Evolutionary conservation across 2,888 invertebrate species (phyloP), one percentile per base, ranked within the genome.

Genomic region (Lumbricus terrestris): DNA sequence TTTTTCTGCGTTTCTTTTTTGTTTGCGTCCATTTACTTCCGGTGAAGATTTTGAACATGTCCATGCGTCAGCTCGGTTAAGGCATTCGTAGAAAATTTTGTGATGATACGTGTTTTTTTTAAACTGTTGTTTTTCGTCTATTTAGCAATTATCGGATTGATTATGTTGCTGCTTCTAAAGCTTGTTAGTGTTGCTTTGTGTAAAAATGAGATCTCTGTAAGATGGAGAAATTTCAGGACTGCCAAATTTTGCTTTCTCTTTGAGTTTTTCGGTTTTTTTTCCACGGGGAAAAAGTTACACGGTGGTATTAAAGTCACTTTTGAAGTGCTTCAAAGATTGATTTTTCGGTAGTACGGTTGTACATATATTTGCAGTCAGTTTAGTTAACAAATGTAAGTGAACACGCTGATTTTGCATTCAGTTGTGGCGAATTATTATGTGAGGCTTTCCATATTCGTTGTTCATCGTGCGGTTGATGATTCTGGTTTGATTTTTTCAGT

Each of bases 31-130:
- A 11, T 69, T 69, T 69, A n/a, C 69, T 85, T 37, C 85, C 85
- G 34, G 85, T 85, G 85, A 34, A n/a, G 35, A 85, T 35, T 85
- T 69, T 15, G 23, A 85, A 85, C 35, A 15, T 85, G 85, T 85
- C 85, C 37, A 85, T 35, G 35, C 23, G 23, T 85, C n/a, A 35
- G 85, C 37, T 85, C 34, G 69, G 34, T 85, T 35, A 85, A 85
- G 85, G 85, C 85, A 85, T 85, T 85, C 85, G 37, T 85, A 85
- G 85, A 85, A 85, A n/a, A n/a, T n/a, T n/a, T 35, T 85, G 85
- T 85, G 85, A 85, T 85, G 37, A 85, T 85, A 15, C 16, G 85
- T 85, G 18, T 85, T 85, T 34, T 34, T 85, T 85, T 85, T 83
- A 47, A 69, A n/a, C 69, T 16, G 47, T 23, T n/a, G n/a, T n/a